Percentiles rank a stretch among this genome's conserved stretches.
These are phyloP conservation scores for Eidolon helvum DNA, from an alignment of 2,113 vertebrate genomes.

Conservation along the genomic window DNA sequence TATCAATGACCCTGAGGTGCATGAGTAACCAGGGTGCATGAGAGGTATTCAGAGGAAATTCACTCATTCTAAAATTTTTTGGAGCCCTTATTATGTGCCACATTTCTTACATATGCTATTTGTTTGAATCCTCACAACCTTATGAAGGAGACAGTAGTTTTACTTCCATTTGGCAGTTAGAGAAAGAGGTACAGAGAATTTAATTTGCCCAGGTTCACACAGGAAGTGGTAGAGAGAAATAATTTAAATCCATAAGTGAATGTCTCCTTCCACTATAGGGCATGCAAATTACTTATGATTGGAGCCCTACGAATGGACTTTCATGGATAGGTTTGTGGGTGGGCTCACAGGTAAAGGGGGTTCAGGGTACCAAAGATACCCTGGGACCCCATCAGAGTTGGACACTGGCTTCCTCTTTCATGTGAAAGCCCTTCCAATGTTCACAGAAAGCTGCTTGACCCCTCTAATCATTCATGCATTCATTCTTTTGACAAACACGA, in stretches of 20 bases:
- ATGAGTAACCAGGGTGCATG: neutral
- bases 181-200: neutral
- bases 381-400: neutral
- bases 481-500: neutral
- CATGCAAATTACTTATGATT: neutral
- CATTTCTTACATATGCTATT: neutral
- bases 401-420: neutral
- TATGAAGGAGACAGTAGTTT: neutral
- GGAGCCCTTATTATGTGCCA: too few relatives aligned
- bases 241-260: neutral
- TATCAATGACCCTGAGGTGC: neutral
- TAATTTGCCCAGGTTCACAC: neutral
- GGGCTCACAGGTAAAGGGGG: neutral
- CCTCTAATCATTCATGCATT: rapidly evolving
- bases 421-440: neutral
- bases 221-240: neutral
- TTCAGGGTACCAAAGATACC: neutral
- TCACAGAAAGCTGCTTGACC: neutral
- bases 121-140: neutral
- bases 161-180: neutral
- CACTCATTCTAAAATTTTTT: neutral
- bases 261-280: neutral
- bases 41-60: neutral
- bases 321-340: neutral
- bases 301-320: neutral